Conservation (phyloP, 2,113 vertebrate species). For the Camelus dromedarius region DNA sequence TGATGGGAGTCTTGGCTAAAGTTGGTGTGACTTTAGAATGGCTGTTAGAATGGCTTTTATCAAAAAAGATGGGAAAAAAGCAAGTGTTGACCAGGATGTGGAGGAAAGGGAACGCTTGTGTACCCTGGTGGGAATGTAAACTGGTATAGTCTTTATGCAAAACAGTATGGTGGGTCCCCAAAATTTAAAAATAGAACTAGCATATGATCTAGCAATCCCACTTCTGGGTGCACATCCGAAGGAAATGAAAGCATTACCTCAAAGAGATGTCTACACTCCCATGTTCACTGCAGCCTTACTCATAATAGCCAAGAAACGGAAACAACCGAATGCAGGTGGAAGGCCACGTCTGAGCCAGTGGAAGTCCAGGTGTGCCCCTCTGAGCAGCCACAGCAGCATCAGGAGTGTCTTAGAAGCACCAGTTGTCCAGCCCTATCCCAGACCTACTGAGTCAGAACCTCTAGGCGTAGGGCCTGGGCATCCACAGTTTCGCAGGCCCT, state of each 20-base stretch:
- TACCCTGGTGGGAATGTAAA: not conserved
- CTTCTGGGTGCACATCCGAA: not conserved
- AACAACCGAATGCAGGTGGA: not conserved
- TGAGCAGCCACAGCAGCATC: not conserved
- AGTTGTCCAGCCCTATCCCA: not conserved
- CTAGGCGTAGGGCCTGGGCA: fast-evolving
- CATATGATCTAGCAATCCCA: not conserved
- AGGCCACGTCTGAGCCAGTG: not conserved
- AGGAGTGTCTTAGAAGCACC: not conserved
- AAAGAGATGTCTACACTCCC: not conserved
- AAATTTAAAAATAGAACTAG: not conserved
- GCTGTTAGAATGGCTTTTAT: not conserved
- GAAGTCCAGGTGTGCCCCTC: not conserved
- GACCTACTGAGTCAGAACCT: not conserved
- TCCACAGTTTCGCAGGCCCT: not conserved
- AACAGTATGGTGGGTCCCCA: not conserved
- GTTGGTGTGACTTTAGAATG: not conserved
- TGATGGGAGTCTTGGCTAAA: not conserved
- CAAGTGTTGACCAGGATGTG: not conserved
- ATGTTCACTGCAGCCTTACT: not conserved
- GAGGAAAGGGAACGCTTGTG: not conserved
- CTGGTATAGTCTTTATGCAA: not conserved
- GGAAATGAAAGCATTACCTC: not conserved
- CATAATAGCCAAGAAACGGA: not conserved
- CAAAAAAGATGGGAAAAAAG: not conserved